These are phyloP conservation scores for Hanleya hanleyi DNA, from an alignment of 2,888 invertebrate species.

Conservation along the genomic window DNA sequence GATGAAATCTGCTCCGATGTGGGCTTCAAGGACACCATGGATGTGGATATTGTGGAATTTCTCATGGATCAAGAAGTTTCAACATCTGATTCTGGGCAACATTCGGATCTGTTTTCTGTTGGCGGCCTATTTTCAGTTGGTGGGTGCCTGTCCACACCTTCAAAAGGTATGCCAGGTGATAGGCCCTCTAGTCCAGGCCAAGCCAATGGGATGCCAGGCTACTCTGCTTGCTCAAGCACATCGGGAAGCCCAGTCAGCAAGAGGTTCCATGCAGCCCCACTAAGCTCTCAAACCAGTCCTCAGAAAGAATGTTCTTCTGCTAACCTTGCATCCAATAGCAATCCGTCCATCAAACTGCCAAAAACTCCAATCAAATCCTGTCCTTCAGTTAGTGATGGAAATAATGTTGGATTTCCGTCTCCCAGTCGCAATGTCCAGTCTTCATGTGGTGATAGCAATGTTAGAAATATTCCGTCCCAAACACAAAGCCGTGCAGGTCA, in stretches of 20 bases:
- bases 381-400: neutral
- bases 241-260: conserved; percentile 64
- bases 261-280: conserved; percentile 44
- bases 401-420: neutral
- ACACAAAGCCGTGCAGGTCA: neutral
- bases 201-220: neutral
- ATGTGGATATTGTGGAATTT: conserved; percentile 70
- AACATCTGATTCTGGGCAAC: conserved; percentile 2
- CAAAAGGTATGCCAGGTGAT: neutral
- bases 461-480: neutral
- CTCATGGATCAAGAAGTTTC: conserved; percentile 47
- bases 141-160: neutral
- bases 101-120: neutral
- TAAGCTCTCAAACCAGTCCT: neutral
- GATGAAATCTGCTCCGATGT: conserved; percentile 73
- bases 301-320: neutral
- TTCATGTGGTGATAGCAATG: neutral
- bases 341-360: neutral
- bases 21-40: conserved; percentile 72
- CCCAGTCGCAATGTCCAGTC: neutral
- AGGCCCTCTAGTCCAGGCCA: neutral
- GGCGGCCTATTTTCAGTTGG: neutral
- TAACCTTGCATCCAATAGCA: neutral
- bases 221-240: conserved; percentile 45
- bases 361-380: conserved; percentile 1